Evolutionary conservation across 92 coral and sea anemone genomes (phyloP).

Genomic region (Pocillopora grandis): DNA sequence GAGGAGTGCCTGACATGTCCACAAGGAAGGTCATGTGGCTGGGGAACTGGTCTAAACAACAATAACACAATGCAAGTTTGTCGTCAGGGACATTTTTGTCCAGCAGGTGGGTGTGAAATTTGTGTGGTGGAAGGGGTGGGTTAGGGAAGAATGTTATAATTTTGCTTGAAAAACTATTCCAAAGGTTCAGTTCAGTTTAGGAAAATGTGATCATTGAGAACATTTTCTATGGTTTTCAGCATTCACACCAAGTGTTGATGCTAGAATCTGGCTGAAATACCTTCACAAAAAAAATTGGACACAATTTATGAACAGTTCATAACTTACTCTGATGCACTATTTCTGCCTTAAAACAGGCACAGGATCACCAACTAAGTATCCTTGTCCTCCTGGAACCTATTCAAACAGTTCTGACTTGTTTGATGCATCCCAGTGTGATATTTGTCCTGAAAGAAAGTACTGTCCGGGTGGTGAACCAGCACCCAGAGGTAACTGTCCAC

Average conservation of each 20-base stretch:
- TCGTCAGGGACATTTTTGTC: conserved; percentile 91
- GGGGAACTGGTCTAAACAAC: conserved; percentile 94
- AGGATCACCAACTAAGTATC: conserved; percentile 94
- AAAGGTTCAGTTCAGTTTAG: too few relatives aligned
- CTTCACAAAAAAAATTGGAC: too few relatives aligned
- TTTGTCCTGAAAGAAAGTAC: conserved; percentile 85
- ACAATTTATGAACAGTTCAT: background rate
- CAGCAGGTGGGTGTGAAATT: conserved; percentile 70
- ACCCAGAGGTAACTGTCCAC: conserved; percentile 94
- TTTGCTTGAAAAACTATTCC: too few relatives aligned
- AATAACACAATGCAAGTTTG: conserved; percentile 88
- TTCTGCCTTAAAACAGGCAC: conserved; percentile 59
- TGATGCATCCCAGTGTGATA: conserved; percentile 90
- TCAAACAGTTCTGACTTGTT: conserved; percentile 87
- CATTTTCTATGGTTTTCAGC: too few relatives aligned
- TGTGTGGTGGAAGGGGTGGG: background rate
- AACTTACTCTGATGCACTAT: background rate
- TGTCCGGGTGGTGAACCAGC: conserved; percentile 96
- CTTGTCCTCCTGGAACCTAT: conserved; percentile 95
- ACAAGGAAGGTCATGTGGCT: conserved; percentile 85
- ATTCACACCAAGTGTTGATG: too few relatives aligned
- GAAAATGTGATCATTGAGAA: too few relatives aligned
- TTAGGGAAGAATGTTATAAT: background rate
- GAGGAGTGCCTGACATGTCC: conserved; percentile 93
- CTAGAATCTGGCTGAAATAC: too few relatives aligned